Evolutionary conservation across 2,113 vertebrate genomes (phyloP).

Genomic region (Peromyscus leucopus): DNA sequence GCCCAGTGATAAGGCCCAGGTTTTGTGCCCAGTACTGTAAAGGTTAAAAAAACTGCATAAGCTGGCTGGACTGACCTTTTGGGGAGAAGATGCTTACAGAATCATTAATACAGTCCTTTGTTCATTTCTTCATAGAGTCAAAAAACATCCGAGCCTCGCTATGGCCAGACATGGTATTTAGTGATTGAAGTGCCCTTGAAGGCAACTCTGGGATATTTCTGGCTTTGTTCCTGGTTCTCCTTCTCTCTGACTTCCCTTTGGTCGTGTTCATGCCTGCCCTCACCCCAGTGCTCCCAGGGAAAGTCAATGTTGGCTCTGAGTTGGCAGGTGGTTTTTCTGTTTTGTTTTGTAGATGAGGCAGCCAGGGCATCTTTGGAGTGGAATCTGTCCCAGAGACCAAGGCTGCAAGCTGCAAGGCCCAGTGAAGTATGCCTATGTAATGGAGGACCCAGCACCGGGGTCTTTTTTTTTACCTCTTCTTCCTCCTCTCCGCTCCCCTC

Average conservation of each 20-base stretch:
- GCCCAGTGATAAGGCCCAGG: background rate
- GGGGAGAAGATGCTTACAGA: background rate
- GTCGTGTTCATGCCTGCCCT: background rate
- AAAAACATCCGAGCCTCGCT: background rate
- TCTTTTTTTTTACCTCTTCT: background rate
- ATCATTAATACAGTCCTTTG: background rate
- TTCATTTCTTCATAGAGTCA: background rate
- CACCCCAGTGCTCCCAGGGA: background rate
- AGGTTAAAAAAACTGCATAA: background rate
- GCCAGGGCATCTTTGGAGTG: background rate
- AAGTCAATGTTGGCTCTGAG: conserved; percentile 40
- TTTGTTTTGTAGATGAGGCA: conserved; percentile 58
- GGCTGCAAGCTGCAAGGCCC: background rate
- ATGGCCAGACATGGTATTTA: background rate
- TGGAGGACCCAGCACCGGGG: background rate
- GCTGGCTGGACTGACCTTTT: background rate
- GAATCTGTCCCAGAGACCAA: background rate
- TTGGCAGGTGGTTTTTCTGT: conserved; percentile 55
- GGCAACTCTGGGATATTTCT: background rate
- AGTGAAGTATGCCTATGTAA: background rate
- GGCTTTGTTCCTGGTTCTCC: conserved; percentile 62
- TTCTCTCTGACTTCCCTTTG: background rate
- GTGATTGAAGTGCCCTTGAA: background rate
- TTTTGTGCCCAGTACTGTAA: background rate
- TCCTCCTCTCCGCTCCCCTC: fast-evolving